Base-by-base conservation (phyloP, 2,113 vertebrate species). In the Pipa parva region DNA sequence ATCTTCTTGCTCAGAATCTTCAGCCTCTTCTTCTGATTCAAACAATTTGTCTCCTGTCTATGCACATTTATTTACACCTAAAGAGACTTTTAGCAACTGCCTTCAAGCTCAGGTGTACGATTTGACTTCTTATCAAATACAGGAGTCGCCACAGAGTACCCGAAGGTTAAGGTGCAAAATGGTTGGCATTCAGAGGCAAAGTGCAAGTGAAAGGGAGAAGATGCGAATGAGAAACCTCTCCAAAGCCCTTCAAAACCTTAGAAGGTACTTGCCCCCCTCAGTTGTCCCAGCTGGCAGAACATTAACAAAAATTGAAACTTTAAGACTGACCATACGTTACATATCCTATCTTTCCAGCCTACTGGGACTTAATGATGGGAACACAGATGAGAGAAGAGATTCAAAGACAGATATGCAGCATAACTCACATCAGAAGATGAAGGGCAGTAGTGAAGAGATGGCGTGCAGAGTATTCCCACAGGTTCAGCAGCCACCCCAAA, bases 181-280 rank as follows among this genome's bases (percentile, higher is more conserved):
- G 72, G 79, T 87, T 2, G 88, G 85, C 68, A 85, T 86, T 63
- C 89, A 90, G 75, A 78, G 89, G n/a, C 85, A 88, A 75, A 90
- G 80, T 1, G 87, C 89, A 76, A 91, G 90, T 17, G 90, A 91
- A 81, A 85, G 89, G 71, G 89, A 91, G 77, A 90, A 91, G 72
- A 57, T 88, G 75, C 82, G 89, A 71, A 91, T 91, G 89, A 86
- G 89, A 72, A 85, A 89, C 59, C 74, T 91, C 72, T 88, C 89
- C 56, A 90, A 87, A 55, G 89, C 89, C 11, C 74, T 91, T 8
- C 86, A 90, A 56, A 87, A 90, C 73, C 85, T 91, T 63, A 71
- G 87, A 65, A 88, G 84, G 33, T 91, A 88, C 78, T 82, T 91
- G 6, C 89, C 89, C 2, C 86, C 89, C 0, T 89, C 88, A 0